phyloP scores from a whole-genome alignment of 2,888 invertebrate species.

The Cyaniris semiargus region DNA sequence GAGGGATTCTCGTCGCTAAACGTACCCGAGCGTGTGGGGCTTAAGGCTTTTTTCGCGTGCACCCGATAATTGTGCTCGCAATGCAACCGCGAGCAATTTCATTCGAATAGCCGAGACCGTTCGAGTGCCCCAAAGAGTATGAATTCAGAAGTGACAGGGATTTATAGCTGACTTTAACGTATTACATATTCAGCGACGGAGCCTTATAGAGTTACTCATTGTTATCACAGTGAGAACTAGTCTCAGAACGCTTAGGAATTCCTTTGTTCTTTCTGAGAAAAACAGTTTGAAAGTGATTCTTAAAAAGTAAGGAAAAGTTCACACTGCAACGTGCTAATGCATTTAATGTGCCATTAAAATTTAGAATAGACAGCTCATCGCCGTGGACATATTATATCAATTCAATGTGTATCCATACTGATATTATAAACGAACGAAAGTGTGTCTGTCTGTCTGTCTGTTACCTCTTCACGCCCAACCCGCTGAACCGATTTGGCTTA shows the following conservation, averaged over 20 bases:
- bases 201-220: not conserved
- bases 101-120: slow-evolving; percentile 37
- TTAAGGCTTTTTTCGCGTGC: slow-evolving; percentile 31
- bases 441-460: too few species aligned
- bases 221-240: not conserved
- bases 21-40: slow-evolving; percentile 20
- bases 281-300: not conserved
- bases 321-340: too few species aligned
- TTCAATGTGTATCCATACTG: too few species aligned
- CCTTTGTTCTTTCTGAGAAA: not conserved
- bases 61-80: slow-evolving; percentile 32
- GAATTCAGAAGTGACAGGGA: slow-evolving; percentile 26
- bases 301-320: not conserved
- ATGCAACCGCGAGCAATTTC: slow-evolving; percentile 36
- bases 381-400: too few species aligned
- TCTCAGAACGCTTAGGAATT: not conserved
- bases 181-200: not conserved
- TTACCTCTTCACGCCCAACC: too few species aligned
- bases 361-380: too few species aligned
- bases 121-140: slow-evolving; percentile 37
- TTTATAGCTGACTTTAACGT: not conserved
- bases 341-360: too few species aligned
- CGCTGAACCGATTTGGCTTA: too few species aligned
- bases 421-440: too few species aligned
- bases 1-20: slow-evolving; percentile 31